Percentiles rank a stretch among this genome's conserved stretches.
phyloP scores from a whole-genome alignment of 2,888 invertebrate species.

The Ormyrus labotus region DNA sequence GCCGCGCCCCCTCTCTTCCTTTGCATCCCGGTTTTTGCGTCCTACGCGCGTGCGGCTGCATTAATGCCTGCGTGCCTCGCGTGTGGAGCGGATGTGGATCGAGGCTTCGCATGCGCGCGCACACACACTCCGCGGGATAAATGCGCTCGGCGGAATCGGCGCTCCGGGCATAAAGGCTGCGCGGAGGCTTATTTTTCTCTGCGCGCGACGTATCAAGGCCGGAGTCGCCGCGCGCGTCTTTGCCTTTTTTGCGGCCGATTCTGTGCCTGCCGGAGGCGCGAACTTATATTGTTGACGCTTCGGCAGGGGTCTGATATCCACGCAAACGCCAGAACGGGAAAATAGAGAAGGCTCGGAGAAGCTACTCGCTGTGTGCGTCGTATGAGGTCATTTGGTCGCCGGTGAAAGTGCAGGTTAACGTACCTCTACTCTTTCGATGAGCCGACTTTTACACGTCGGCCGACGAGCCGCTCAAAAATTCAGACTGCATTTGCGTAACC shows the following conservation, averaged over 20 bases:
- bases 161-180: not conserved
- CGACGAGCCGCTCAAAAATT: not conserved
- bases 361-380: not conserved
- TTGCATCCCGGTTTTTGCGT: not conserved
- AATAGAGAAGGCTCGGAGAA: not conserved
- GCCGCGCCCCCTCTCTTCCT: not conserved
- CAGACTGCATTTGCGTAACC: too few species aligned
- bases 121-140: not conserved
- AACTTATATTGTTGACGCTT: not conserved
- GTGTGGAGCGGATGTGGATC: not conserved
- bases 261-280: not conserved
- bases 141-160: not conserved
- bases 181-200: slow-evolving; percentile 1
- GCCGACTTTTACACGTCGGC: slow-evolving; percentile 2
- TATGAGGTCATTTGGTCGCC: slow-evolving; percentile 43
- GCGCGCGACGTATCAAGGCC: slow-evolving; percentile 29
- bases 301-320: not conserved
- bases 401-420: slow-evolving; percentile 48
- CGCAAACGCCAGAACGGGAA: not conserved
- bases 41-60: not conserved
- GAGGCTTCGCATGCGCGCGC: not conserved
- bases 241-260: not conserved
- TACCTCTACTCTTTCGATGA: slow-evolving; percentile 2
- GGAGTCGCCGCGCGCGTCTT: not conserved
- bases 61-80: not conserved